A percentile compares a stretch with the other conserved stretches of the same genome.
phyloP scores from a whole-genome alignment of 1,140 invertebrate genomes.

The Pararge aegeria region DNA sequence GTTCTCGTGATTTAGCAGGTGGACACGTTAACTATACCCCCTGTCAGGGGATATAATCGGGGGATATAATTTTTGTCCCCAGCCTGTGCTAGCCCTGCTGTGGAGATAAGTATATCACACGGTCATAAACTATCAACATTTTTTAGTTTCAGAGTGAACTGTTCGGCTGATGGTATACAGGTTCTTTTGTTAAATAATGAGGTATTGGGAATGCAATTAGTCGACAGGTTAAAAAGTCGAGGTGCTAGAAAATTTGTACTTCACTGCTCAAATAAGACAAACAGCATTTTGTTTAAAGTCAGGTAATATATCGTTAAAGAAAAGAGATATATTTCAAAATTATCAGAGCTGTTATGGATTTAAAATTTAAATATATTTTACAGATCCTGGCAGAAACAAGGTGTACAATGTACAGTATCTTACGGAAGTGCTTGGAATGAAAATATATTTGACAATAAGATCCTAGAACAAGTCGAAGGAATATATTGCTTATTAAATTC shows the following conservation, averaged over 20 bases:
- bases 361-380: background rate
- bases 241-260: conserved; percentile 32
- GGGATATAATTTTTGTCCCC: no score
- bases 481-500: conserved; percentile 16
- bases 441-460: conserved; percentile 4
- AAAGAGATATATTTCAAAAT: no score
- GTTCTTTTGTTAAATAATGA: conserved; percentile 25
- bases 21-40: no score
- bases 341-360: no score
- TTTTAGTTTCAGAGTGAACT: conserved; percentile 35
- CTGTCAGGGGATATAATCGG: no score
- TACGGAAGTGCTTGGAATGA: background rate
- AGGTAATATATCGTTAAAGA: conserved; percentile 7
- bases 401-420: background rate
- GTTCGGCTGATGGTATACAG: conserved; percentile 19
- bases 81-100: no score
- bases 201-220: conserved; percentile 27
- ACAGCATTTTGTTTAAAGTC: conserved; percentile 10
- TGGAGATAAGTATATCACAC: no score
- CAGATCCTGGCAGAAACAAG: conserved; percentile 22
- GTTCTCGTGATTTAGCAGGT: no score
- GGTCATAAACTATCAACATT: background rate
- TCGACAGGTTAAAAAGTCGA: conserved; percentile 33
- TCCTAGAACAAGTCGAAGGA: conserved; percentile 6
- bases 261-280: background rate